Base-by-base conservation (phyloP, 2,888 invertebrate species). In the Machimus rusticus region DNA sequence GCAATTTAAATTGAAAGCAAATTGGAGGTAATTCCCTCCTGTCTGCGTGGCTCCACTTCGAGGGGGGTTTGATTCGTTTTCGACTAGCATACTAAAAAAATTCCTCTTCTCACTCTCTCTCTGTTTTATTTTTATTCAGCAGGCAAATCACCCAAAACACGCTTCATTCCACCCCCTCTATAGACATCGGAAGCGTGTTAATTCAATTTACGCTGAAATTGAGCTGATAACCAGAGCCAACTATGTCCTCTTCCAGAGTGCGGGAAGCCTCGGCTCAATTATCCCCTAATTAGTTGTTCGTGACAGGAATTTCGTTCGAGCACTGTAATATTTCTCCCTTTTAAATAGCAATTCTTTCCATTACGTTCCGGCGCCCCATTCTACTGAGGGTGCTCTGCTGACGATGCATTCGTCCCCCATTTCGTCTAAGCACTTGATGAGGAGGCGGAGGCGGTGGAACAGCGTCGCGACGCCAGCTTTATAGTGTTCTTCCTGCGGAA, bases 221-320 rank as follows among this genome's bases (percentile, higher is more conserved):
- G 23, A 66, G 66, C 66, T 66, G 66, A 66, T 66, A 66, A 28
- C 28, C 66, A 66, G 23, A 3, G 37, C 39, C 37, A 81, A 81
- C 39, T 39, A 81, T 19, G n/a, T 39, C 46, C 66, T 66, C 66
- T 66, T 66, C 51, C 51, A 51, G 51, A n/a, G 23, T 23, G 23
- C 28, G 66, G 19, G 66, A 19, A 66, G 66, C 74, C 28, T 77
- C 28, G 37, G 23, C 74, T 77, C 57, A 79, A 87, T 87, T 87
- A 87, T 87, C 87, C 81, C 43, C 55, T 87, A 87, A 87, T 87
- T 87, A 87, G 81, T 55, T 87, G 79, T 74, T 87, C 87, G 87
- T 87, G 87, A 87, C 87, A 66, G 37, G 87, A 87, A 87, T 87
- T 34, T 79, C 37, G 79, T 66, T 79, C 74, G 5, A 28, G 39